Evolutionary conservation across 2,113 vertebrate species (phyloP), one percentile per base, ranked within the genome.

Genomic region (Seriola quinqueradiata): DNA sequence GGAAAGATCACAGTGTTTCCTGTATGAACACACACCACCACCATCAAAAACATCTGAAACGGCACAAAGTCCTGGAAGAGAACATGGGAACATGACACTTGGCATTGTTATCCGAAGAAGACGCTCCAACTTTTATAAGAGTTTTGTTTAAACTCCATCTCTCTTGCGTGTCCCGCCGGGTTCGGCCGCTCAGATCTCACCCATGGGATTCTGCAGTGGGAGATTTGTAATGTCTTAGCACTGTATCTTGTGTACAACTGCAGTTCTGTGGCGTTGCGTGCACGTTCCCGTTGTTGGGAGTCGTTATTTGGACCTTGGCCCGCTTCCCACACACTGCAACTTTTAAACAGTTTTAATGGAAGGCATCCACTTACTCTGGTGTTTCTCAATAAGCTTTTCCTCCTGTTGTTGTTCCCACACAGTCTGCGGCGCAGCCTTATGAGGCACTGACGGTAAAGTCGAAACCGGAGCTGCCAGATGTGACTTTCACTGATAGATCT

Each of bases 301-400:
- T 79, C 78, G 75, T 84, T 79, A 38, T 83, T 85, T 73, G 77
- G 89, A 84, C 57, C 79, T 19, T 7, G 59, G 67, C 74, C 70
- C 25, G 0, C 61, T 52, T 68, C 92, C 89, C 88, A 88, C 89
- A 1, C 72, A 12, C 54, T 17, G 54, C 57, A 64, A 86, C 84
- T 84, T 83, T 38, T 28, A 74, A 78, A 78, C 60, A 34, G 81
- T 60, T 91, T 89, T 87, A 91, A 92, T 89, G 89, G 87, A 90
- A 61, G 71, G 55, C 81, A 13, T 75, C 82, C 81, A 65, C 84
- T 70, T 4, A 52, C n/a, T 1, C 70, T 8, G 57, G 9, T 14
- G 66, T 85, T 79, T 77, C 79, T 79, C 77, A 81, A 69, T 3
- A 80, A 79, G 46, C 83, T 78, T 50, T 72, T 82, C 75, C 59